A percentile compares a stretch with the other conserved stretches of the same genome.
Conservation (phyloP, 2,888 invertebrate species). For the Drosophila colorata region DNA sequence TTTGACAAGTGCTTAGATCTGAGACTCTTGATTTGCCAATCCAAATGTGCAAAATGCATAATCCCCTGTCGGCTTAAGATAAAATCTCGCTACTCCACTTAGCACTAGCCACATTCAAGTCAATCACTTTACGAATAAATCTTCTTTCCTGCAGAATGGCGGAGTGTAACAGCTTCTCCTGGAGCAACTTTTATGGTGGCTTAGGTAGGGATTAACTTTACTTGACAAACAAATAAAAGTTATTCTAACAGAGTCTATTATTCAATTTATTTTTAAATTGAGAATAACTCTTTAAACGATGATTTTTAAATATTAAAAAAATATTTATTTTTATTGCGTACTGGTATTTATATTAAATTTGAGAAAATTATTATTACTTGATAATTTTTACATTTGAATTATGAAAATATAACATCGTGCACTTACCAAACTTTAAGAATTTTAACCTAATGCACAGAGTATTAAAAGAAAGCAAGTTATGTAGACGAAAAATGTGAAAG, state of each 20-base stretch:
- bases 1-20: slow-evolving; percentile 52
- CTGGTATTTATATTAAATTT: background rate
- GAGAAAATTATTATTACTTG: no score
- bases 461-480: no score
- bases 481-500: no score
- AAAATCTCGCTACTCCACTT: slow-evolving; percentile 53
- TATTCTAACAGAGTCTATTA: background rate
- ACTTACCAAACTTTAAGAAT: no score
- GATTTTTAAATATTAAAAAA: background rate
- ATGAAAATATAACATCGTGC: no score
- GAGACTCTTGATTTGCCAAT: slow-evolving; percentile 60
- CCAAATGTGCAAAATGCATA: slow-evolving; percentile 57
- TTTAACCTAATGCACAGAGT: no score
- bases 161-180: slow-evolving; percentile 9
- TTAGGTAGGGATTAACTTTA: background rate
- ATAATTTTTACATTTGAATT: no score
- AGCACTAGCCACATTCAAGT: slow-evolving; percentile 45
- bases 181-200: slow-evolving; percentile 1
- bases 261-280: background rate
- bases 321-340: background rate
- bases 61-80: slow-evolving; percentile 62
- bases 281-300: background rate
- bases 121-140: slow-evolving; percentile 34
- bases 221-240: no score
- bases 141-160: slow-evolving; percentile 6